Conservation (phyloP, 2,888 invertebrate genomes). For the Arctia plantaginis region DNA sequence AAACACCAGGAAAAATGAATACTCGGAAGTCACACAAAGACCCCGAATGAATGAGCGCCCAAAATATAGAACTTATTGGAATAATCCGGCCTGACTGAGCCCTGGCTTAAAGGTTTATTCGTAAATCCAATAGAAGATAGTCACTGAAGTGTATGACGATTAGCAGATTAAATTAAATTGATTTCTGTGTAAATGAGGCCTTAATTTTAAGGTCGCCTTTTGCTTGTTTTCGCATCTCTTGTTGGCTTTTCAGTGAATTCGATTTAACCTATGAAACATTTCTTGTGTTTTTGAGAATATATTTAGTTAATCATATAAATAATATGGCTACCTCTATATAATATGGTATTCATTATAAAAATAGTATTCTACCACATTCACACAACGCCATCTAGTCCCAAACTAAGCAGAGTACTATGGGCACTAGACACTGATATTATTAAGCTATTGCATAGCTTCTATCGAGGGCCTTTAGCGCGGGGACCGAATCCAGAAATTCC, state of each 20-base stretch:
- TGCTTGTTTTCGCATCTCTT: neutral
- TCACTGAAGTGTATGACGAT: slow-evolving; percentile 7
- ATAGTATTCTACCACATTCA: no score
- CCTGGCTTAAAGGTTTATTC: neutral
- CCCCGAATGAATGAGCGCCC: neutral
- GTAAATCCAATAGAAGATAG: slow-evolving; percentile 5
- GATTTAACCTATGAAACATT: neutral
- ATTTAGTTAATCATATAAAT: neutral
- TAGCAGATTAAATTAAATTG: slow-evolving; percentile 15
- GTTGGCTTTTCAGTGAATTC: neutral
- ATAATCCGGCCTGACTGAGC: neutral
- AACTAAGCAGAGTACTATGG: no score
- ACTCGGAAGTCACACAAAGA: neutral
- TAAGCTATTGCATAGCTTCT: no score
- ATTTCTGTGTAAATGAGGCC: slow-evolving; percentile 4
- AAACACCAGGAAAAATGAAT: neutral
- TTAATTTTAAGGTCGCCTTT: neutral
- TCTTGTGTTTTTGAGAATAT: neutral
- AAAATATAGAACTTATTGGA: neutral
- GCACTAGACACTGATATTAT: no score
- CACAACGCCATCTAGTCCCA: no score
- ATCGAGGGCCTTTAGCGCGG: no score
- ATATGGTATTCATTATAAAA: no score
- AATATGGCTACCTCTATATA: neutral
- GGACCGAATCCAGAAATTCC: no score